Percentiles rank a stretch among this genome's conserved stretches.
Evolutionary conservation across 2,113 vertebrate genomes (phyloP).

Genomic region (Oreotrochilus melanogaster): DNA sequence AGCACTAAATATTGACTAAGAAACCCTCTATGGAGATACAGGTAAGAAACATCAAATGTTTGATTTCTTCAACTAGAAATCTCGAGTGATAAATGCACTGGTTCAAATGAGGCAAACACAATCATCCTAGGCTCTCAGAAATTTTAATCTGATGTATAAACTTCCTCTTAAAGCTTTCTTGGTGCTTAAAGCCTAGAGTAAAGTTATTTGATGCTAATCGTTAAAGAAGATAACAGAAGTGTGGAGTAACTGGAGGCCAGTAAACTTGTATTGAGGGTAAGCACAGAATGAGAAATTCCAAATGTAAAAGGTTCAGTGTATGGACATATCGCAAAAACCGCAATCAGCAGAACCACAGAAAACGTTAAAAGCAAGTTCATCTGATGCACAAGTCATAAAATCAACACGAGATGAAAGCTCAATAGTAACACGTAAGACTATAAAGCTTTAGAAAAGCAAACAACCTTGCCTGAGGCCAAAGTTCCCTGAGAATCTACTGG

Average conservation of each 20-base stretch:
- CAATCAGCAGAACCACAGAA: not conserved
- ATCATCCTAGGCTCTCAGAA: not conserved
- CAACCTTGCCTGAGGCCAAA: not conserved
- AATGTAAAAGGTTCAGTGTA: not conserved
- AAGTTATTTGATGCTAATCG: not conserved
- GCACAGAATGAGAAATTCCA: not conserved
- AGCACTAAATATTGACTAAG: not conserved
- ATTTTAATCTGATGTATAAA: not conserved
- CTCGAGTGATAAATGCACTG: not conserved
- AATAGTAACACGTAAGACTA: not conserved
- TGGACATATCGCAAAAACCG: not conserved
- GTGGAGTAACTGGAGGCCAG: not conserved
- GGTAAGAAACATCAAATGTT: not conserved
- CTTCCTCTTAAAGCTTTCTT: not conserved
- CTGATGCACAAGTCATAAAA: not conserved
- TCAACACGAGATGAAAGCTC: constrained; percentile 27
- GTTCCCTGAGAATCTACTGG: not conserved
- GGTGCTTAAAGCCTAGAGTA: not conserved
- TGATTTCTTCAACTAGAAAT: not conserved
- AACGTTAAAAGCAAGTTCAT: not conserved
- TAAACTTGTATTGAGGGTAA: not conserved
- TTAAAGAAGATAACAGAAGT: not conserved
- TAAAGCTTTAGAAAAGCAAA: constrained; percentile 27
- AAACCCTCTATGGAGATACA: fast-evolving
- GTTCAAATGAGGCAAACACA: not conserved